These are phyloP conservation scores for Polymixis flavicincta DNA, from an alignment of 2,888 invertebrate genomes.

Conservation along the genomic window DNA sequence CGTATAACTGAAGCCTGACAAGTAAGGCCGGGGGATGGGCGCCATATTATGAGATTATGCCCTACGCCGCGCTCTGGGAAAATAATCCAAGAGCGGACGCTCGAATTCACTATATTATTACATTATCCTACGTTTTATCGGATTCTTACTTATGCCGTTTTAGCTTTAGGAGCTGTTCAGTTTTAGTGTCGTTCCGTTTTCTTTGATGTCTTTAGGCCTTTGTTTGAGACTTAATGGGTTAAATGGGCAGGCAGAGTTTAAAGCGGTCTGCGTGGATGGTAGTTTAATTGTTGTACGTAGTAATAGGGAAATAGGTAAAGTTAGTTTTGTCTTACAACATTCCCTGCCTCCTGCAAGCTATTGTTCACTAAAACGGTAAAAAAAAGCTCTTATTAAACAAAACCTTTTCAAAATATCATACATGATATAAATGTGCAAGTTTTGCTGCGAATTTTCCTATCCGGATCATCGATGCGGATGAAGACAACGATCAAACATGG, in stretches of 20 bases:
- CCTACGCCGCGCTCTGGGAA: slow-evolving; percentile 56
- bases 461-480: not conserved
- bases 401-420: not conserved
- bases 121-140: slow-evolving; percentile 60
- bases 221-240: slow-evolving; percentile 19
- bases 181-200: slow-evolving; percentile 36
- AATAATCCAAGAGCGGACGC: slow-evolving; percentile 59
- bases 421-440: too few relatives aligned
- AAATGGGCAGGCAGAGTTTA: not conserved
- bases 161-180: slow-evolving; percentile 20
- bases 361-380: not conserved
- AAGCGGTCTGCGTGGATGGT: not conserved
- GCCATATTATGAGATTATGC: slow-evolving; percentile 70
- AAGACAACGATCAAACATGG: not conserved
- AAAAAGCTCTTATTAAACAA: not conserved
- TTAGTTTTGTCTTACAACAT: not conserved
- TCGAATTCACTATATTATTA: slow-evolving; percentile 58
- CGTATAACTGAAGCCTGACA: slow-evolving; percentile 64
- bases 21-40: slow-evolving; percentile 61
- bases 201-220: slow-evolving; percentile 33
- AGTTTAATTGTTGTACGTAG: slow-evolving; percentile 1
- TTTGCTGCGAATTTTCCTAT: not conserved
- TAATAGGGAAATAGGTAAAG: not conserved
- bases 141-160: slow-evolving; percentile 33
- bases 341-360: not conserved